Evolutionary conservation across 2,113 vertebrate genomes (phyloP), one percentile per base, ranked within the genome.

Genomic region (Ranitomeya variabilis): DNA sequence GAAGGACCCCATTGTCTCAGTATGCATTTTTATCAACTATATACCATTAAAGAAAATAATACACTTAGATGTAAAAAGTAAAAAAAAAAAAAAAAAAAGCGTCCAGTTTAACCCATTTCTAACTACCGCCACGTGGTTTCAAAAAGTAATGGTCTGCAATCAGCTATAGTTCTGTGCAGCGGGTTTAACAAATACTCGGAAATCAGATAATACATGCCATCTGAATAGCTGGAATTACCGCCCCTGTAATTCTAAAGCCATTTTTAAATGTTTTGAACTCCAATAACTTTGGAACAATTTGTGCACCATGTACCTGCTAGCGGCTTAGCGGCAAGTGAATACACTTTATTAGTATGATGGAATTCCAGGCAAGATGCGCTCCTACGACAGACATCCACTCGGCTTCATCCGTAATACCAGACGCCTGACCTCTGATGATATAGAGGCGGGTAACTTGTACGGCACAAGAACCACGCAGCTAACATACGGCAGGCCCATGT

Each of bases 91-190:
- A 31, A 31, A 78, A 69, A 54, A 89, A 76, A 76, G 18, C 12
- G 74, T 55, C 62, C n/a, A 26, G 23, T 23, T 89, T 89, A 89
- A 89, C 87, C 87, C 81, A 12, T 89, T 21, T 66, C 7, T 79
- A 21, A 73, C 13, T 23, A 62, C 37, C 37, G 37, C 60, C 26
- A 51, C 11, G 62, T 87, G 7, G 0, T 26, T 26, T 51, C 51
- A 66, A 6, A 6, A 62, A 37, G 54, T n/a, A 52, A 21, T 73
- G 21, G 21, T 81, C 21, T 54, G 31, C 57, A 74, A 83, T 82
- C 55, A 54, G 26, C 59, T 55, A 52, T 13, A 76, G 67, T 21
- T 87, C 66, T 88, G 67, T 62, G n/a, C 67, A 76, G 62, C 64
- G 80, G 86, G 51, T 80, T 80, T 82, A 82, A 45, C 86, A 45